Percentiles rank a stretch among this genome's conserved stretches.
phyloP scores from a whole-genome alignment of 2,797 vertebrate genomes.

The Tragopan temminckii region DNA sequence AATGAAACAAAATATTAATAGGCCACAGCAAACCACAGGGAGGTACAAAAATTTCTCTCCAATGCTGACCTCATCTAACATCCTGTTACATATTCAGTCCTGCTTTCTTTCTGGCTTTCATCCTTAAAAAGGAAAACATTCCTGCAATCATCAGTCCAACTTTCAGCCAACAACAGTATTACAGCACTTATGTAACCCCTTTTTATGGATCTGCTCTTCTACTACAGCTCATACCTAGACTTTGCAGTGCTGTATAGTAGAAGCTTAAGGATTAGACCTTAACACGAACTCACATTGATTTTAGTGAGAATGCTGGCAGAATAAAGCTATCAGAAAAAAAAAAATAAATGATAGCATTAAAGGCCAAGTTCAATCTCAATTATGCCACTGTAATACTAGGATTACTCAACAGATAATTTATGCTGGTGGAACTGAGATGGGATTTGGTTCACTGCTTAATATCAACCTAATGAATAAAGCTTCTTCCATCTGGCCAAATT shows the following conservation, averaged over 20 bases:
- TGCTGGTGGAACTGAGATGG: constrained; percentile 13
- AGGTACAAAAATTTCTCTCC: background rate
- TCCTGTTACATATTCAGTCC: background rate
- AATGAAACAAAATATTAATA: background rate
- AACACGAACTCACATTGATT: background rate
- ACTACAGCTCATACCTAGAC: constrained; percentile 6
- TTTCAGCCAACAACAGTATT: constrained; percentile 1
- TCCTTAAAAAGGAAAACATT: constrained; percentile 56
- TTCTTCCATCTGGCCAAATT: constrained; percentile 51
- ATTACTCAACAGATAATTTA: constrained; percentile 57
- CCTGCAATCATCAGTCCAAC: background rate
- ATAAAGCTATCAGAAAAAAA: background rate
- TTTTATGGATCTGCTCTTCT: constrained; percentile 22
- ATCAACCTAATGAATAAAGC: constrained; percentile 50
- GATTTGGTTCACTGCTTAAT: constrained; percentile 50
- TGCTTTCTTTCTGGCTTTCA: constrained; percentile 31
- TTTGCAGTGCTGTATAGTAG: constrained; percentile 27
- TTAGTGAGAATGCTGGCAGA: background rate
- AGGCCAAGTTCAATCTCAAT: constrained; percentile 27
- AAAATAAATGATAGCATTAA: background rate
- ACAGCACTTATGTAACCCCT: constrained; percentile 14
- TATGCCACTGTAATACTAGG: constrained; percentile 12
- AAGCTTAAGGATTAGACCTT: background rate
- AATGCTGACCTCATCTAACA: background rate
- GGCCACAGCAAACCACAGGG: background rate